Evolutionary conservation across 2,797 vertebrate species (phyloP), one percentile per base, ranked within the genome.

Genomic region (Smutsia gigantea): DNA sequence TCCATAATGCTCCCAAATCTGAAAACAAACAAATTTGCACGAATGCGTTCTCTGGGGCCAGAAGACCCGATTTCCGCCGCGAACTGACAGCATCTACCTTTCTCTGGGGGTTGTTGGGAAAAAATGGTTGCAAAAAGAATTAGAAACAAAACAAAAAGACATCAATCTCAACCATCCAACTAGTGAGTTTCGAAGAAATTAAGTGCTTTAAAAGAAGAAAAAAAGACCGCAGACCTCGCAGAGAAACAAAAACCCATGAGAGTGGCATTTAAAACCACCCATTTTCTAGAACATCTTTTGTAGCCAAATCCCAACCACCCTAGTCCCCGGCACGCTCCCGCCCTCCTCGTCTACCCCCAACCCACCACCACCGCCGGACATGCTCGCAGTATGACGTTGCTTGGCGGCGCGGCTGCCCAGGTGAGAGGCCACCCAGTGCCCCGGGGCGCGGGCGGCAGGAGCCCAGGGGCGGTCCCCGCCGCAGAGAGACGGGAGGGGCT

Each of bases 401-500:
- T 15, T 19, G 69, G 77, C 4, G 46, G 90, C 31, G n/a, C 4
- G 51, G 55, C 46, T 0, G 34, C 93, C 69, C 96, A 98, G 97
- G 97, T 97, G 89, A 93, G 69, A 51, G 86, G 39, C 57, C 78
- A 59, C 83, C 61, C 39, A 29, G 71, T 6, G 31, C 71, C 42
- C 18, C 1, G n/a, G 17, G 86, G 86, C 74, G 61, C 85, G 0
- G 27, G 64, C 23, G 10, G 59, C 61, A 1, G 3, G 53, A 72
- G 55, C 71, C 72, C 61, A 34, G 66, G 86, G 0, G 49, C 81
- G 4, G n/a, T 25, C 2, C 55, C 63, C 0, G 63, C 11, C 1
- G 13, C 87, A 1, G 53, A 11, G 64, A 75, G 69, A 37, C 17
- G 63, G 79, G 59, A 59, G 82, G 34, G 71, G 89, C 46, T 34